These are phyloP conservation scores for Illadopsis cleaveri DNA, from an alignment of 2,113 vertebrate genomes.

Conservation along the genomic window DNA sequence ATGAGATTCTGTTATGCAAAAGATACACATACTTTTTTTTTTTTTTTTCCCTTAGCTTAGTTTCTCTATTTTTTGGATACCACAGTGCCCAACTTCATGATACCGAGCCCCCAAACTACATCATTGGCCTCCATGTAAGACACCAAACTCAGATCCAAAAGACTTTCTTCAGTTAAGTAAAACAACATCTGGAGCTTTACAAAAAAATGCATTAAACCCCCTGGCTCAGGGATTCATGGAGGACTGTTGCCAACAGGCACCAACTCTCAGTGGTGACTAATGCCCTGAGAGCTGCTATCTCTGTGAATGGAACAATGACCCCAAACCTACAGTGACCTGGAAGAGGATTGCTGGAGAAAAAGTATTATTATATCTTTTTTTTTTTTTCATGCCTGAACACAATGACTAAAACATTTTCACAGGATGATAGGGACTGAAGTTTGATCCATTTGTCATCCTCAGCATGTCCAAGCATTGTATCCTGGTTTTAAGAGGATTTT, in stretches of 20 bases:
- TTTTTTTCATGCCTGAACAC: neutral
- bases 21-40: neutral
- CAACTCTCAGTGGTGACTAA: rapidly evolving
- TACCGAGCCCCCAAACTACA: rapidly evolving
- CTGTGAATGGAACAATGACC: rapidly evolving
- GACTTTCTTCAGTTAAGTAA: neutral
- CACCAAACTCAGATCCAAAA: neutral
- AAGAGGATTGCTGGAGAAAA: neutral
- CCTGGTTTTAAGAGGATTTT: neutral
- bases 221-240: neutral
- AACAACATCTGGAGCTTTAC: neutral
- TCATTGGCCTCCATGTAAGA: rapidly evolving
- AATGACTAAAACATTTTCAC: neutral
- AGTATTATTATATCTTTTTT: neutral
- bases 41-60: neutral
- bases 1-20: neutral
- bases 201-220: neutral
- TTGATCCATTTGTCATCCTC: neutral
- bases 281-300: neutral
- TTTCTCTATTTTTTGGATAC: neutral
- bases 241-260: neutral
- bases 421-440: neutral
- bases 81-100: neutral
- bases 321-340: neutral
- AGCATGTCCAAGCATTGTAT: rapidly evolving